Conservation (phyloP, 23 tunicate species). For the Aplidium turbinatum region DNA sequence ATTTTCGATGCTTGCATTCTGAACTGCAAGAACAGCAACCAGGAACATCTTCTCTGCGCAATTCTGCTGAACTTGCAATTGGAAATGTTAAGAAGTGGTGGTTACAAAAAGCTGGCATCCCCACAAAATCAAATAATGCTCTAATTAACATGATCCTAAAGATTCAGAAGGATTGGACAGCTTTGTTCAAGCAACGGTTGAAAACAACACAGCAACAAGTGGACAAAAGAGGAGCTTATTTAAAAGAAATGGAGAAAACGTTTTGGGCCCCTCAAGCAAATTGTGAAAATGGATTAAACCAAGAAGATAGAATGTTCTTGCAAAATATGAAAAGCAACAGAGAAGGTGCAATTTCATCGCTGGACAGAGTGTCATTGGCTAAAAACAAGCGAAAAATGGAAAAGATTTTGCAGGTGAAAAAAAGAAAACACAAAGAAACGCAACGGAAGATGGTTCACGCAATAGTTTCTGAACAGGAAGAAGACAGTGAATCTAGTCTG, state of each 20-base stretch:
- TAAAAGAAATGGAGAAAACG: not conserved
- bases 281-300: slow-evolving; percentile 20
- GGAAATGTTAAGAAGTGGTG: slow-evolving; percentile 5
- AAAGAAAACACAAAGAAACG: slow-evolving; percentile 6
- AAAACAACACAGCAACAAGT: slow-evolving; percentile 14
- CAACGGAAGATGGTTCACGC: not conserved
- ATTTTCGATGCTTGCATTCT: slow-evolving; percentile 22
- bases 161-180: slow-evolving; percentile 10
- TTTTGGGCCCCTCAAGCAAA: slow-evolving; percentile 13
- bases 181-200: slow-evolving; percentile 6
- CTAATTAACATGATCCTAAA: slow-evolving; percentile 12
- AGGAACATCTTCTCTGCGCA: not conserved
- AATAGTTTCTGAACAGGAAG: not conserved
- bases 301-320: slow-evolving; percentile 4
- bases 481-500: slow-evolving; percentile 3
- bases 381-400: slow-evolving; percentile 2
- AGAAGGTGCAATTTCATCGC: slow-evolving; percentile 9
- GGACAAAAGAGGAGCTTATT: slow-evolving; percentile 5
- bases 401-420: slow-evolving; percentile 7
- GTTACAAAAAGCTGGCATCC: slow-evolving; percentile 1
- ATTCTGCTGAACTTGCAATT: slow-evolving; percentile 4
- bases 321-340: slow-evolving; percentile 4
- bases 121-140: not conserved
- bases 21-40: slow-evolving; percentile 14
- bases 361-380: slow-evolving; percentile 16